Conservation (phyloP, 2,113 vertebrate species). For the Pantherophis guttatus region DNA sequence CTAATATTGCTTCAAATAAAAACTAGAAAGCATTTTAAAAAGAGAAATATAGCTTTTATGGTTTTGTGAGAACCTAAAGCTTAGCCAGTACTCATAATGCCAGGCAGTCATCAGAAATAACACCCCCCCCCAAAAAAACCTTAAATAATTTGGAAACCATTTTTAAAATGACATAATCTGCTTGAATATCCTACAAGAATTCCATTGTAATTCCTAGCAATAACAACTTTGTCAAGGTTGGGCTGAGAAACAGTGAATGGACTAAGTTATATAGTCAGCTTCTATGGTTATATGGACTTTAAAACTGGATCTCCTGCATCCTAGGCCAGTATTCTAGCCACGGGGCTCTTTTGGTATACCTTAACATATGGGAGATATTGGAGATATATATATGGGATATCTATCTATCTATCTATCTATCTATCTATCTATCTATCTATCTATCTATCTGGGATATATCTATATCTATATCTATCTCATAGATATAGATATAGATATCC, state of each 20-base stretch:
- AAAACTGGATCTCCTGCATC: background rate
- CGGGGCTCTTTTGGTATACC: background rate
- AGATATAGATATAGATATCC: no score
- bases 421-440: no score
- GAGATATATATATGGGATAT: no score
- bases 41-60: background rate
- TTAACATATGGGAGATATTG: background rate
- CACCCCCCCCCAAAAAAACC: background rate
- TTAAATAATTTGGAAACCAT: background rate
- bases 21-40: background rate
- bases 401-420: no score
- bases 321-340: background rate
- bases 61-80: background rate
- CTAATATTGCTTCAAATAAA: slow-evolving; percentile 1
- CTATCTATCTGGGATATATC: no score
- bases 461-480: no score
- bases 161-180: background rate
- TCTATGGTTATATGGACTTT: background rate
- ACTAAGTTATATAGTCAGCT: background rate
- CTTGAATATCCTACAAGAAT: background rate
- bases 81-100: background rate
- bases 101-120: background rate
- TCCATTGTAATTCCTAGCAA: background rate
- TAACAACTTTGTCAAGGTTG: background rate
- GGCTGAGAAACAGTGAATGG: background rate